phyloP scores from a whole-genome alignment of 2,888 invertebrate genomes.

The Candidula unifasciata region DNA sequence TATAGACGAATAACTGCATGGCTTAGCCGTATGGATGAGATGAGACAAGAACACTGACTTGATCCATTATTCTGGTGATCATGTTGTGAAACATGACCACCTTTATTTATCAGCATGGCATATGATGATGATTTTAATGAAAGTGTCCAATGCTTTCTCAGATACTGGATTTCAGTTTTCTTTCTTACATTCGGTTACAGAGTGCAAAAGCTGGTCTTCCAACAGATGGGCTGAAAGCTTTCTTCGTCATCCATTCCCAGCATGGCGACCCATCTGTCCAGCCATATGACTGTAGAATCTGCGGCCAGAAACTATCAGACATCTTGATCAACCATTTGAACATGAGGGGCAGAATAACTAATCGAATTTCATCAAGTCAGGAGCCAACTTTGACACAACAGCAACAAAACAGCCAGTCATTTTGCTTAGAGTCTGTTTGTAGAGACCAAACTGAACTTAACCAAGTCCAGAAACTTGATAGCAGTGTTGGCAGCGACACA shows the following conservation, averaged over 20 bases:
- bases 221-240: conserved; percentile 42
- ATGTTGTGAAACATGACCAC: too few species aligned
- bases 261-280: conserved; percentile 23
- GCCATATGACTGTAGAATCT: conserved; percentile 33
- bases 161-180: neutral
- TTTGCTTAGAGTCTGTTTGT: neutral
- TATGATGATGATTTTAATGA: too few species aligned
- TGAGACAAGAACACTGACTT: too few species aligned
- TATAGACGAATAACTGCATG: too few species aligned
- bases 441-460: neutral
- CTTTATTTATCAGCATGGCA: too few species aligned
- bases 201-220: conserved; percentile 36
- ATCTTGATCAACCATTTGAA: conserved; percentile 32
- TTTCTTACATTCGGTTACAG: neutral
- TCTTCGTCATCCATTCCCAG: conserved; percentile 43
- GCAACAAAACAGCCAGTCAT: neutral
- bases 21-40: too few species aligned
- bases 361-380: neutral
- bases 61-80: too few species aligned
- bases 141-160: neutral
- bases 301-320: conserved; percentile 33
- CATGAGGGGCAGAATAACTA: conserved; percentile 2
- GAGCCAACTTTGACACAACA: neutral
- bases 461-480: neutral
- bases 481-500: conserved; percentile 14